These are phyloP conservation scores for mouse (Mus musculus) DNA, from an alignment of 2,113 vertebrate species.

Conservation along the genomic window DNA sequence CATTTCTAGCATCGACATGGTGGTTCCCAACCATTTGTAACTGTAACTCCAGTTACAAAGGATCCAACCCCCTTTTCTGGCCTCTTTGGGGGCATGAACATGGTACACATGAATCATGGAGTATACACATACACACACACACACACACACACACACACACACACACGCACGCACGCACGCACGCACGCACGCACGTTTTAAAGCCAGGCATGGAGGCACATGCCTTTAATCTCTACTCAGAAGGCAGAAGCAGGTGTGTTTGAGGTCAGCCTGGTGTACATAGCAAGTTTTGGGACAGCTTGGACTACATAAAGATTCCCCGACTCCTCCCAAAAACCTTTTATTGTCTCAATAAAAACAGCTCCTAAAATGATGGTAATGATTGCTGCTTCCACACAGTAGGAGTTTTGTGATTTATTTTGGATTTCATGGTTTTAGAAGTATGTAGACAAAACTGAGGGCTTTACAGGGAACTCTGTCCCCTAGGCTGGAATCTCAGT, in stretches of 20 bases:
- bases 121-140: not conserved
- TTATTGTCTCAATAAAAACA: not conserved
- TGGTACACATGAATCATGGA: not conserved
- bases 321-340: not conserved
- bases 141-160: not conserved
- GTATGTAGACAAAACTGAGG: not conserved
- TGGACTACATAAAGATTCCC: not conserved
- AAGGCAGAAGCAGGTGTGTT: not conserved
- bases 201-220: not conserved
- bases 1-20: not conserved
- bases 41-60: not conserved
- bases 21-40: not conserved
- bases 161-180: not conserved
- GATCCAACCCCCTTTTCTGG: not conserved
- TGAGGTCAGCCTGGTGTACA: not conserved
- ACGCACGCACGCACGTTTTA: not conserved
- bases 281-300: not conserved
- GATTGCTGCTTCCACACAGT: not conserved
- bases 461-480: not conserved
- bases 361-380: not conserved
- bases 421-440: not conserved
- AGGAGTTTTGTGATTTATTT: not conserved
- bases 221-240: not conserved
- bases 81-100: not conserved
- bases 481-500: not conserved